Evolutionary conservation across 2,113 vertebrate genomes (phyloP), one percentile per base, ranked within the genome.

Genomic region (Mesocricetus auratus): DNA sequence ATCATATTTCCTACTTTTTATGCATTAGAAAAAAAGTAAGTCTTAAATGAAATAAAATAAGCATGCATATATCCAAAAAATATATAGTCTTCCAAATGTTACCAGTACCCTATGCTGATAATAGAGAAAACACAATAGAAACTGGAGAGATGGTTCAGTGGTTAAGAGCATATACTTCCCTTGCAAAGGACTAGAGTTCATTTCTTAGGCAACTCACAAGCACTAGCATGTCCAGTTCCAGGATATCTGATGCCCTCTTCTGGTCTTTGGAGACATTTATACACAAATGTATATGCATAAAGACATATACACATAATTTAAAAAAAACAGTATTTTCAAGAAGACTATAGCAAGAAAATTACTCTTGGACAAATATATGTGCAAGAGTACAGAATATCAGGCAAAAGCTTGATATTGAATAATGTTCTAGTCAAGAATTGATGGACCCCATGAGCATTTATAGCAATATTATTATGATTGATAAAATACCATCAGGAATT

Each of bases 201-300:
- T 2, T 60, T 29, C 12, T 60, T 15, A 17, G 7, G 24, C 24
- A 62, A n/a, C 81, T 62, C 15, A 31, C 24, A 62, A 62, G 22
- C n/a, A 60, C 24, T 29, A 62, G 1, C 13, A 83, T 31, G 24
- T 83, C 24, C 26, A 83, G 15, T 24, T 42, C 56, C 58, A 42
- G 1, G n/a, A 24, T 0, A 42, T 31, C 3, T 17, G 24, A 31
- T 31, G 24, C 1, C n/a, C n/a, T 31, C 3, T 0, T 83, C 79
- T 83, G 13, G n/a, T 29, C n/a, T 60, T 60, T 83, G 56, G n/a
- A 29, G n/a, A 60, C 1, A 62, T 26, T 42, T 62, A 60, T 17
- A 62, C 56, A 42, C 21, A 42, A 83, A 29, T 62, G 3, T 24
- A 62, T 31, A 42, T 62, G 13, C 13, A 83, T 83, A 39, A 31